Base-by-base conservation (phyloP, 2,888 invertebrate species). In the Plebejus argus region DNA sequence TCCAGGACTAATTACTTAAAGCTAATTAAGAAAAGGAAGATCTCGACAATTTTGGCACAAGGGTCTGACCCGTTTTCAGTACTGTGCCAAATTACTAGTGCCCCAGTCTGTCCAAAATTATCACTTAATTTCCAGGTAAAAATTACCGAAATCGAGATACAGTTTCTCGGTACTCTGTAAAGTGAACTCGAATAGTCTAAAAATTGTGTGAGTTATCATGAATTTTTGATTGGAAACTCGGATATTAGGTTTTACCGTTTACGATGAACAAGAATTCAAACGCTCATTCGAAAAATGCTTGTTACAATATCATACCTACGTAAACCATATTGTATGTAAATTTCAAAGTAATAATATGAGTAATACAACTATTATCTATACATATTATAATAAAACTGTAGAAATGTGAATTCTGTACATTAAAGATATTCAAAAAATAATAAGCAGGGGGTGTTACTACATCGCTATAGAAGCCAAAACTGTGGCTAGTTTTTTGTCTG, bases 1-100 rank as follows among this genome's bases (percentile, higher is more conserved):
- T 49, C 49, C 49, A 53, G 49, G 28, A 28, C 20, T 49, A 74
- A 74, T 72, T 72, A 72, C 74, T 74, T 49, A 74, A 74, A 49
- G 74, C 45, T 53, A 74, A 53, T 74, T 74, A 74, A 74, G 74
- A 49, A 74, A 53, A 74, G 72, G 74, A 74, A 72, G 53, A 74
- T 74, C 49, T 49, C 45, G 49, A 74, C 74, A 53, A 74, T 74
- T 74, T 53, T 74, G 74, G 49, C 74, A 74, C 23, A 53, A 74
- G 23, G 72, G 72, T 72, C 23, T 39, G 72, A 72, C 39, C 39
- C 72, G 15, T 45, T 72, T 53, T 6, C 23, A 53, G 18, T 18
- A 18, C 74, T 49, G 45, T 72, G 74, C 53, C 74, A 74, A 74
- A 74, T 74, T 74, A 72, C 72, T 72, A 71, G 39, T 23, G 15